These are phyloP conservation scores for Murina feae DNA, from an alignment of 2,113 vertebrate species.

Conservation along the genomic window DNA sequence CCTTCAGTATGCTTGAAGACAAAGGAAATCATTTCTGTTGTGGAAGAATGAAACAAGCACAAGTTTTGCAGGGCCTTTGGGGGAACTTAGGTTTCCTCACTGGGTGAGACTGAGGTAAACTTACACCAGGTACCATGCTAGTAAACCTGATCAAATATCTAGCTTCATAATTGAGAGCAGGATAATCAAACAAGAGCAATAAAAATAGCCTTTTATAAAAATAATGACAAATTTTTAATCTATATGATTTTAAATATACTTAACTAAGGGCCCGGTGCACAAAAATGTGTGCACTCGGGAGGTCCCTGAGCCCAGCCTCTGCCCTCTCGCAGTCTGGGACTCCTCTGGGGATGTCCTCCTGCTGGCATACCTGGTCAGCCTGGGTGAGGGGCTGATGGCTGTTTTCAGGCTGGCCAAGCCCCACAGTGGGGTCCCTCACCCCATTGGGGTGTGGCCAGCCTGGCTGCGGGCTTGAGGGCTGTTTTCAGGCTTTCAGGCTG, in stretches of 20 bases:
- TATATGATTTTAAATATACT: background rate
- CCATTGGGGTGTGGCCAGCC: no score
- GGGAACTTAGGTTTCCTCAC: background rate
- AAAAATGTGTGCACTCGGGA: no score
- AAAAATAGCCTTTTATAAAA: background rate
- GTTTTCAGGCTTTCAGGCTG: no score
- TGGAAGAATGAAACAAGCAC: background rate
- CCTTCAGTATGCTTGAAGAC: background rate
- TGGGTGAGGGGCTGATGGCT: no score
- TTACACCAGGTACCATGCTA: background rate
- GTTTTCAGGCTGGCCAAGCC: no score
- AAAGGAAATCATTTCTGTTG: background rate
- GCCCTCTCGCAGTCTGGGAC: no score
- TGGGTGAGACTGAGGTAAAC: background rate
- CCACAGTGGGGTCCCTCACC: no score
- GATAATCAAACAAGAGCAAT: background rate
- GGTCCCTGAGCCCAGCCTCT: no score
- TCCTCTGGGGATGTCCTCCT: no score
- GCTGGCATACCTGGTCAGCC: no score
- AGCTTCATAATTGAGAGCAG: background rate
- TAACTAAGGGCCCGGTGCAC: no score
- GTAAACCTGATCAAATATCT: background rate
- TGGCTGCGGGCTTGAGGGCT: no score
- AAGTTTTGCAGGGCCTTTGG: background rate
- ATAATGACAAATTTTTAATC: background rate